Percentiles rank a stretch among this genome's conserved stretches.
These are phyloP conservation scores for Alfaro cultratus DNA, from an alignment of 2,797 vertebrate genomes.

Conservation along the genomic window DNA sequence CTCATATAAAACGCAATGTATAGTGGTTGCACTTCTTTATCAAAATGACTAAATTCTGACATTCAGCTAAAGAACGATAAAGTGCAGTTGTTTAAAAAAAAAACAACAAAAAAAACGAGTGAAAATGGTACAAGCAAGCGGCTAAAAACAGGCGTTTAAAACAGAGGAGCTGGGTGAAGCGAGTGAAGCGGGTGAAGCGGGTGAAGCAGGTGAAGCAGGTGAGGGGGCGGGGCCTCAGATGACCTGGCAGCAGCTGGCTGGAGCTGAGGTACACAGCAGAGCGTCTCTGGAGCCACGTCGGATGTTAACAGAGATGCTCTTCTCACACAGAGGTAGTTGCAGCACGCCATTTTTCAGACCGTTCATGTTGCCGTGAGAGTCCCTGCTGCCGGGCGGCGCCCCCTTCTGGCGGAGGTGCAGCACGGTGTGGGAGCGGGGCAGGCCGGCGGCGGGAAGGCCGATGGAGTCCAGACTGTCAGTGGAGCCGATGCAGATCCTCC, in stretches of 20 bases:
- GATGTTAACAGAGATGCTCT: conserved; percentile 98
- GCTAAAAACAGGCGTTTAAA: background rate
- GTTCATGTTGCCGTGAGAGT: conserved; percentile 79
- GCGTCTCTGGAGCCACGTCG: conserved; percentile 89
- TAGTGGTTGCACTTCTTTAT: background rate
- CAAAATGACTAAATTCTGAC: background rate
- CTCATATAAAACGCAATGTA: background rate
- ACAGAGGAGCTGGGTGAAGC: background rate
- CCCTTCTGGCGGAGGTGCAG: conserved; percentile 48
- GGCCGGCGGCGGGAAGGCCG: conserved; percentile 57
- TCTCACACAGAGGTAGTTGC: conserved; percentile 99
- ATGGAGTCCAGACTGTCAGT: conserved; percentile 78
- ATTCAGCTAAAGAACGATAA: background rate
- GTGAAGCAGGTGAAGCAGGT: background rate
- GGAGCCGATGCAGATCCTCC: conserved; percentile 94
- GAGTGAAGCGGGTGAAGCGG: too few relatives aligned
- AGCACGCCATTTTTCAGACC: conserved; percentile 89
- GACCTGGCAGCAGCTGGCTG: conserved; percentile 96
- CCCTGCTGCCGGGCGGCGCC: conserved; percentile 51
- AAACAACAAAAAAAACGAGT: background rate
- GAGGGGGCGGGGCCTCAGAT: conserved; percentile 79
- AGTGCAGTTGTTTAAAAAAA: background rate
- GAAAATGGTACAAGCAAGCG: background rate
- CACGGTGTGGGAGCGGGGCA: conserved; percentile 52
- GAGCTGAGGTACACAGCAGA: conserved; percentile 90